phyloP scores from a whole-genome alignment of 2,888 invertebrate genomes.

The Eustalomyia histrio region DNA sequence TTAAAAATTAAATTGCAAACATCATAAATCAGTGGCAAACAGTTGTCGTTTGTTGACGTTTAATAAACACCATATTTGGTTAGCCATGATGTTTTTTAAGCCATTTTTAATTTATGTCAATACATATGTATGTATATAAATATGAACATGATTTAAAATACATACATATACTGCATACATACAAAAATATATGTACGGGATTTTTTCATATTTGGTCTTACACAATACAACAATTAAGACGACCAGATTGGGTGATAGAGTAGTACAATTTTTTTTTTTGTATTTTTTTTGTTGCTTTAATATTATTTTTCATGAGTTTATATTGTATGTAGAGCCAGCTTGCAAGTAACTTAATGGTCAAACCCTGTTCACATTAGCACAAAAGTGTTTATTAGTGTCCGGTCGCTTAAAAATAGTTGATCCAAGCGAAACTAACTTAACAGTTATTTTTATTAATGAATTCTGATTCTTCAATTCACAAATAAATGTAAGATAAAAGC shows the following conservation, averaged over 20 bases:
- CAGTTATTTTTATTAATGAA: too few relatives aligned
- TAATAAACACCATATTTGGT: slow-evolving; percentile 78
- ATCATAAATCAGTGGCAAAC: slow-evolving; percentile 68
- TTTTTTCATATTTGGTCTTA: slow-evolving; percentile 28
- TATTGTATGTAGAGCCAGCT: slow-evolving; percentile 46
- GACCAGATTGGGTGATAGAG: slow-evolving; percentile 36
- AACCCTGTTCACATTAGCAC: too few relatives aligned
- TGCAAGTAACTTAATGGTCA: slow-evolving; percentile 58
- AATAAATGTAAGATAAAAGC: too few relatives aligned
- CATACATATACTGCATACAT: not conserved
- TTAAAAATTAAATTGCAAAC: slow-evolving; percentile 65
- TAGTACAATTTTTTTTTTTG: slow-evolving; percentile 10
- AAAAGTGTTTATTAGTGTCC: too few relatives aligned
- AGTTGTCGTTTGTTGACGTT: slow-evolving; percentile 69
- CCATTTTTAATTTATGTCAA: slow-evolving; percentile 68
- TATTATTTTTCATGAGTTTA: not conserved
- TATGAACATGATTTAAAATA: slow-evolving; percentile 60
- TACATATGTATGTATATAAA: too few relatives aligned
- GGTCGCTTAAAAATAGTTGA: too few relatives aligned
- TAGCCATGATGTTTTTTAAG: slow-evolving; percentile 70
- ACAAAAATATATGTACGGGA: not conserved
- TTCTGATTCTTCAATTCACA: too few relatives aligned
- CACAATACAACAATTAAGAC: slow-evolving; percentile 65
- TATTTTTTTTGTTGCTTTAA: slow-evolving; percentile 3
- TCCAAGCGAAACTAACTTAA: too few relatives aligned